Percentiles rank a stretch among this genome's conserved stretches.
These are phyloP conservation scores for Phainopepla nitens DNA, from an alignment of 2,113 vertebrate genomes.

Conservation along the genomic window DNA sequence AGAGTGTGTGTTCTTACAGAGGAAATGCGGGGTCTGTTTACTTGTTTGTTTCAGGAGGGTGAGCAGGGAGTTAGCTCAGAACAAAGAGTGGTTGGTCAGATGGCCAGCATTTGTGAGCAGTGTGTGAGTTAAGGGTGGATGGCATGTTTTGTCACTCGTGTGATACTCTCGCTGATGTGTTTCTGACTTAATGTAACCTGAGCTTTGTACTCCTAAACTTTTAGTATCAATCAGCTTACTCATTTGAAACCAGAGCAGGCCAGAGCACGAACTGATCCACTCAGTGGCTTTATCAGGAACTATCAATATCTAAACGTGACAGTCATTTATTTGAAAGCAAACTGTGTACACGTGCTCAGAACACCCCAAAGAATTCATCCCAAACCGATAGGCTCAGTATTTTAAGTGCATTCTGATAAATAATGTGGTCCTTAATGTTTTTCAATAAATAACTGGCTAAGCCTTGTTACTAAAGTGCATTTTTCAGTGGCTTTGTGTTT, in stretches of 20 bases:
- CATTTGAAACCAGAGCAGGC: background rate
- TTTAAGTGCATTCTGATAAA: background rate
- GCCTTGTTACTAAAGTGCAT: background rate
- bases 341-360: background rate
- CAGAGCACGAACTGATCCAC: background rate
- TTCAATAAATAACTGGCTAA: background rate
- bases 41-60: background rate
- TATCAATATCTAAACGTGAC: background rate
- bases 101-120: background rate
- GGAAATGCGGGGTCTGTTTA: background rate
- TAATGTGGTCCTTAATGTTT: background rate
- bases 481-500: background rate
- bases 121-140: background rate
- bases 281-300: background rate
- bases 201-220: background rate
- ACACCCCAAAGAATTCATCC: background rate
- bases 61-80: background rate
- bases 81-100: background rate
- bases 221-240: background rate
- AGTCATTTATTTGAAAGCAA: background rate
- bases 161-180: background rate
- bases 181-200: background rate
- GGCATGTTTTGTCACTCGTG: background rate
- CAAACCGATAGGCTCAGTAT: background rate
- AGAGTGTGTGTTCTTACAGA: background rate